These are phyloP conservation scores for Clarias pachynema DNA, from an alignment of 2,797 vertebrate species.

Conservation along the genomic window DNA sequence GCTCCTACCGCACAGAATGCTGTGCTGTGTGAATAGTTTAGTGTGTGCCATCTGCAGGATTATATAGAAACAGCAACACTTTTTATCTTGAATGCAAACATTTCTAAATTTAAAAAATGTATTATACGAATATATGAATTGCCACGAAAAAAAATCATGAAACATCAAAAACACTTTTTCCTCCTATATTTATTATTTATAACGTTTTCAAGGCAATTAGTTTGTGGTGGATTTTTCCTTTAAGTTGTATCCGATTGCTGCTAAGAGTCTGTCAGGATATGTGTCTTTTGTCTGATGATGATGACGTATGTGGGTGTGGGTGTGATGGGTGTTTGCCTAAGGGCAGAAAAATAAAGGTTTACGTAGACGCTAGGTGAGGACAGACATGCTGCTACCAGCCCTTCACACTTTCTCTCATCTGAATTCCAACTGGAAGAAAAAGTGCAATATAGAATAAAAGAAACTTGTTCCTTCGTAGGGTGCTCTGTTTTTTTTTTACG, in stretches of 20 bases:
- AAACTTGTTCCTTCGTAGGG: not conserved
- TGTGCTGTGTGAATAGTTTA: too few species aligned
- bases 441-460: not conserved
- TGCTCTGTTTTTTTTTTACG: not conserved
- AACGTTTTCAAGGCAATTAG: not conserved
- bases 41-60: too few species aligned
- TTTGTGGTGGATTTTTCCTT: not conserved
- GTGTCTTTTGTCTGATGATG: not conserved
- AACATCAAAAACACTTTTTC: too few species aligned
- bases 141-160: too few species aligned
- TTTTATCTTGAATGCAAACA: too few species aligned
- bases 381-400: conserved; percentile 38
- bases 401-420: conserved; percentile 12
- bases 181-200: not conserved
- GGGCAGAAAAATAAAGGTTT: not conserved
- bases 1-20: too few species aligned
- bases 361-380: conserved; percentile 25
- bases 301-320: not conserved
- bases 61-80: too few species aligned
- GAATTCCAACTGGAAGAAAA: conserved; percentile 16
- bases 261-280: not conserved
- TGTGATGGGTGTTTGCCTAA: conserved; percentile 8
- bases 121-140: too few species aligned
- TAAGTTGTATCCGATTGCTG: not conserved
- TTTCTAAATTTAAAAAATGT: too few species aligned